A percentile compares a stretch with the other conserved stretches of the same genome.
These are phyloP conservation scores for Cephus runcator DNA, from an alignment of 2,888 invertebrate genomes.

Conservation along the genomic window DNA sequence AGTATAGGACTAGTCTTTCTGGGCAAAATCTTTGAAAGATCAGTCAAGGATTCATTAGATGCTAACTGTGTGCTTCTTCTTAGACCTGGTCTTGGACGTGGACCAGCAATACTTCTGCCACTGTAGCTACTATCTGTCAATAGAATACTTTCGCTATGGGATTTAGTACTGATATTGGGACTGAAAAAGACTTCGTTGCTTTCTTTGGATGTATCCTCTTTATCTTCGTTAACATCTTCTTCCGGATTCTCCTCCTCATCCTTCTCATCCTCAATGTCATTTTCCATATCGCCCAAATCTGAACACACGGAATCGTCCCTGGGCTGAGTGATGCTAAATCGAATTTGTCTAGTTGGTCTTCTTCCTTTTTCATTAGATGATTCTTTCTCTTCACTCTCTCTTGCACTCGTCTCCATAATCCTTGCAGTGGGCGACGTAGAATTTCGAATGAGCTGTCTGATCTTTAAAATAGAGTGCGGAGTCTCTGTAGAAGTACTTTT, in stretches of 20 bases:
- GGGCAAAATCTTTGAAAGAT: conserved; percentile 4
- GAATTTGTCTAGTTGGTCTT: conserved; percentile 51
- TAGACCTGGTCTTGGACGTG: conserved; percentile 51
- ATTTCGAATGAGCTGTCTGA: conserved; percentile 51
- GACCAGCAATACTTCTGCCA: conserved; percentile 34
- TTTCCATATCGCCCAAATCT: not conserved
- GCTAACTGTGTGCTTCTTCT: conserved; percentile 36
- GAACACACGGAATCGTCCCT: conserved; percentile 22
- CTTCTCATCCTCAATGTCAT: conserved; percentile 11
- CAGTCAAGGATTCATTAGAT: conserved; percentile 22
- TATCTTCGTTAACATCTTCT: conserved; percentile 5
- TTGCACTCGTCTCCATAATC: not conserved
- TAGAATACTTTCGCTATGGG: conserved; percentile 36
- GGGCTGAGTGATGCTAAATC: conserved; percentile 49
- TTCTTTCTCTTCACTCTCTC: conserved; percentile 20
- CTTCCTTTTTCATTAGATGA: not conserved
- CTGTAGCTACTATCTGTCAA: conserved; percentile 34
- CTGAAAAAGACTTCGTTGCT: conserved; percentile 35
- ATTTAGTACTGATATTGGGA: conserved; percentile 33
- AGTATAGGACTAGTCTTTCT: not conserved
- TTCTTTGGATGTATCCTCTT: conserved; percentile 10
- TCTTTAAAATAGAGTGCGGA: conserved; percentile 61
- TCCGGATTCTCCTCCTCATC: conserved; percentile 16
- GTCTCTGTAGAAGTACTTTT: conserved; percentile 36
- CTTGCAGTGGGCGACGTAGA: conserved; percentile 40